phyloP scores from a whole-genome alignment of 1,140 invertebrate species.

The Leptinotarsa defecta region DNA sequence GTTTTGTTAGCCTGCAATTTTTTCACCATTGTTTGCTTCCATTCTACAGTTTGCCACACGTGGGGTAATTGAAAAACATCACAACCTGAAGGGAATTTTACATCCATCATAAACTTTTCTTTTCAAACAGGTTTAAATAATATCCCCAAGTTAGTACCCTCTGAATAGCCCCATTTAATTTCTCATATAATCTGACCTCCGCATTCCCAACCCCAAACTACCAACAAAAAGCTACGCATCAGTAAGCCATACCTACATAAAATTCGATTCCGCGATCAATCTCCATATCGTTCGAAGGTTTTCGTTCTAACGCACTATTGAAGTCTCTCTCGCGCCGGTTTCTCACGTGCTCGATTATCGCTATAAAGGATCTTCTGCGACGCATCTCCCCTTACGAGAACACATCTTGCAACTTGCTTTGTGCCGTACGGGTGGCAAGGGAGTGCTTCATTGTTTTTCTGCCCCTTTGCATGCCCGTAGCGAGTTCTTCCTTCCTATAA shows the following conservation, averaged over 20 bases:
- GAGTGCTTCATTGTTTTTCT: slow-evolving; percentile 37
- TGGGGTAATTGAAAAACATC: too few species aligned
- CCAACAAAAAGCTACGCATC: background rate
- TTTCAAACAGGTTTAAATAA: too few species aligned
- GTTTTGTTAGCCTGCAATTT: too few species aligned
- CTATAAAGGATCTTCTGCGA: slow-evolving; percentile 16
- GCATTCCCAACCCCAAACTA: too few species aligned
- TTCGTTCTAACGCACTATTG: slow-evolving; percentile 22
- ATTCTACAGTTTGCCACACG: too few species aligned
- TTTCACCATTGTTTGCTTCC: too few species aligned
- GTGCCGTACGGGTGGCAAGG: slow-evolving; percentile 32
- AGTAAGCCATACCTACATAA: background rate
- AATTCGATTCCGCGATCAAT: slow-evolving; percentile 9
- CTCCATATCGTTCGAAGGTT: slow-evolving; percentile 13
- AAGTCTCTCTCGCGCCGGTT: slow-evolving; percentile 14
- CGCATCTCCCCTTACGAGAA: slow-evolving; percentile 19
- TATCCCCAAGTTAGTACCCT: too few species aligned
- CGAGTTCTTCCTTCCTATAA: slow-evolving; percentile 35
- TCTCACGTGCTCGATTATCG: slow-evolving; percentile 23
- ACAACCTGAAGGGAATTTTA: too few species aligned
- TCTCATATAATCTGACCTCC: too few species aligned
- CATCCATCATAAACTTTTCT: too few species aligned
- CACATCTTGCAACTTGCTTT: slow-evolving; percentile 40
- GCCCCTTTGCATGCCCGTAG: slow-evolving; percentile 21
- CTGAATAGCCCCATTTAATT: too few species aligned